Conservation (phyloP, 2,888 invertebrate species). For the Trachelus tabidus region DNA sequence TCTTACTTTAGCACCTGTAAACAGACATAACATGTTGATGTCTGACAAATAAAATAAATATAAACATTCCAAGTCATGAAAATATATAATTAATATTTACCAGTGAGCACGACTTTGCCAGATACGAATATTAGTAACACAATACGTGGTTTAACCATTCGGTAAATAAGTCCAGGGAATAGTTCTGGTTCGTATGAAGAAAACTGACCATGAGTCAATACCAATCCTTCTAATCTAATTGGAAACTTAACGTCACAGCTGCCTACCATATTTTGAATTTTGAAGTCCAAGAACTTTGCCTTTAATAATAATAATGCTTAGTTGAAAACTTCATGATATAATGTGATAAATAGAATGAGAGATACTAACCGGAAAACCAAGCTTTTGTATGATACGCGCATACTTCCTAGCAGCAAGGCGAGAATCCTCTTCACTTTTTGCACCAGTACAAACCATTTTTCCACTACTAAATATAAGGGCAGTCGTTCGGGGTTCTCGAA, state of each 20-base stretch:
- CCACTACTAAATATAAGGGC: conserved; percentile 87
- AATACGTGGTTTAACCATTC: conserved; percentile 97
- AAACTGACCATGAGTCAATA: conserved; percentile 85
- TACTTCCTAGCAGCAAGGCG: conserved; percentile 84
- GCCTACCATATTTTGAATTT: conserved; percentile 89
- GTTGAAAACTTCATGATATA: background rate
- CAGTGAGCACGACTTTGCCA: conserved; percentile 97
- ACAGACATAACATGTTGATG: conserved; percentile 1
- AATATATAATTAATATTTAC: conserved; percentile 37
- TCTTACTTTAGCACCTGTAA: conserved; percentile 87
- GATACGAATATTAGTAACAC: conserved; percentile 98
- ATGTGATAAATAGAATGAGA: conserved; percentile 7
- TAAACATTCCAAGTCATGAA: background rate
- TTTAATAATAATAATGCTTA: conserved; percentile 38
- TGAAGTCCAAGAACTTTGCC: conserved; percentile 83
- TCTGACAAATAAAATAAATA: background rate
- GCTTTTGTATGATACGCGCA: conserved; percentile 84
- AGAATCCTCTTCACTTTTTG: conserved; percentile 85
- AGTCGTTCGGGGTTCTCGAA: conserved; percentile 87
- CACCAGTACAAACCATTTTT: conserved; percentile 90
- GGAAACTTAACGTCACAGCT: conserved; percentile 90
- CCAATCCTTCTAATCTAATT: conserved; percentile 82
- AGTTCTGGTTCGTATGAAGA: conserved; percentile 93
- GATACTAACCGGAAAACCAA: conserved; percentile 76
- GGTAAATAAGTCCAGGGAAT: conserved; percentile 98